Evolutionary conservation across 37 sponge, comb jelly and placozoan genomes (phyloP), one percentile per base, ranked within the genome.

Genomic region (Lycopodina hypogea): DNA sequence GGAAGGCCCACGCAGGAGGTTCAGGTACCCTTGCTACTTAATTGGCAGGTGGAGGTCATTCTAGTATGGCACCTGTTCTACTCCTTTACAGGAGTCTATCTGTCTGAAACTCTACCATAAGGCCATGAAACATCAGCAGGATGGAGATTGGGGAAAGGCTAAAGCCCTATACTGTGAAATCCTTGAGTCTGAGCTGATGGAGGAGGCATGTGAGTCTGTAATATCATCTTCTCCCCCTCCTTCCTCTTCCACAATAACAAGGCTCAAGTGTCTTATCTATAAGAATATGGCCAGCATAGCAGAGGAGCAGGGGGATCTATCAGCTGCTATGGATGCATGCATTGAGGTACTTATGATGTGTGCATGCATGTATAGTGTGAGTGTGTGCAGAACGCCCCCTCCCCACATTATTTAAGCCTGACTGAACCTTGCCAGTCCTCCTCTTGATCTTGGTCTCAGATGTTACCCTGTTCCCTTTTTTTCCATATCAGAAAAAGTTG

Each of bases 271-370:
- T 35, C 80, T 84, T 36, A 84, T 80, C 52, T 80, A 59, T 69
- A 83, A 84, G 61, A 89, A 89, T 64, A 35, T 89, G 7, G 89
- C 84, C 32, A 56, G 63, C 76, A 89, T 89, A 48, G 80, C 80
- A 12, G 65, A 52, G 28, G 89, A 80, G 30, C 74, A 75, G 56
- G 85, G 81, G 0, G 89, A 89, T 68, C 28, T 74, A 29, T 74
- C 89, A 34, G 81, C 85, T 22, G 84, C 89, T 48, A 23, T 84
- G 45, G 79, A 78, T 63, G 80, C 89, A 14, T 89, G 80, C 73
- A 73, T 89, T 34, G 75, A 89, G 79, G 89, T 83, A 56, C 24
- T 55, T 7, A 35, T 28, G 3, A 9, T 17, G 52, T 9, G 22
- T 35, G 28, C n/a, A n/a, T n/a, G n/a, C n/a, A n/a, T 24, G 23